Conservation (phyloP, 1,140 invertebrate species). For the Drosophila ambigua region DNA sequence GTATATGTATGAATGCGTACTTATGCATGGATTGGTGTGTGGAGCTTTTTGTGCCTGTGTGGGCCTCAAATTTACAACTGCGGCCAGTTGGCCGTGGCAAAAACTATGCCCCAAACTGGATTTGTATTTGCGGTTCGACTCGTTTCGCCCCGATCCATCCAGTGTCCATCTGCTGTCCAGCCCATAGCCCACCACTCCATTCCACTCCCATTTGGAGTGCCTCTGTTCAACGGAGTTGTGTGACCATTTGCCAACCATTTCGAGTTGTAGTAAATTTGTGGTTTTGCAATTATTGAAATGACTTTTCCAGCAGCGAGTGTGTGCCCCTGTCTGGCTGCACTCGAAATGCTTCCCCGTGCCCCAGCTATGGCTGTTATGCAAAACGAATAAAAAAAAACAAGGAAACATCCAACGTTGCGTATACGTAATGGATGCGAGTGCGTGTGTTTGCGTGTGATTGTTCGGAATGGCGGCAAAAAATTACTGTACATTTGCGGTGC, state of each 20-base stretch:
- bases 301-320: conserved; percentile 58
- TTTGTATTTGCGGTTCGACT: conserved; percentile 69
- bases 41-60: neutral
- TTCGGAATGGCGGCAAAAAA: conserved; percentile 69
- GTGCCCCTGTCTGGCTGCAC: conserved; percentile 28
- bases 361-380: conserved; percentile 34
- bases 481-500: conserved; percentile 78
- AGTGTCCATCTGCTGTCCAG: conserved; percentile 42
- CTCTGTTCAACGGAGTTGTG: conserved; percentile 4
- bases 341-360: conserved; percentile 60
- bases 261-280: conserved; percentile 83
- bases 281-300: conserved; percentile 84
- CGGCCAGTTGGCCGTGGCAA: conserved; percentile 30
- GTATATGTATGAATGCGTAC: neutral
- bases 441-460: conserved; percentile 34
- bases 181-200: no score
- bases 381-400: conserved; percentile 20
- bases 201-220: conserved; percentile 6
- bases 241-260: conserved; percentile 59
- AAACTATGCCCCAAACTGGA: conserved; percentile 60
- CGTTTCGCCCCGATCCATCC: conserved; percentile 3
- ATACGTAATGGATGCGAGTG: conserved; percentile 51
- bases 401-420: conserved; percentile 49
- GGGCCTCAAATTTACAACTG: conserved; percentile 65
- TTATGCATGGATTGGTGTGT: neutral